Conservation (phyloP, 2,797 vertebrate genomes). For the Acrocephalus scirpaceus region DNA sequence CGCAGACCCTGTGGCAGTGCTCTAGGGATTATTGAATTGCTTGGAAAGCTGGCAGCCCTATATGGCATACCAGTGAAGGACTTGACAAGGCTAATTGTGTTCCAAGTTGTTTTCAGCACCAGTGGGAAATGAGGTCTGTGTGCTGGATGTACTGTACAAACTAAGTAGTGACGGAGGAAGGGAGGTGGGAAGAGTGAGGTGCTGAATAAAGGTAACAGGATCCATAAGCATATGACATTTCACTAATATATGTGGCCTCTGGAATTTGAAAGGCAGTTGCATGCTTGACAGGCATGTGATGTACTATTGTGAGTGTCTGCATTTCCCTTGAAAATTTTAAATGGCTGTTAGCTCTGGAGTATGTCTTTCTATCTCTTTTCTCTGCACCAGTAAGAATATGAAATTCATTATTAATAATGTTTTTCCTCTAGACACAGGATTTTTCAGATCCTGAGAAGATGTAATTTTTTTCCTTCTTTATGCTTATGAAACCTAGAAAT, state of each 20-base stretch:
- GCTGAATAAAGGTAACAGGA: constrained; percentile 66
- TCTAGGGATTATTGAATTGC: constrained; percentile 57
- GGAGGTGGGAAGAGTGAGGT: constrained; percentile 16
- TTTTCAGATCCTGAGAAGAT: background rate
- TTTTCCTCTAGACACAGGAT: background rate
- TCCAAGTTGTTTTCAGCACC: constrained; percentile 57
- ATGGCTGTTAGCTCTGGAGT: background rate
- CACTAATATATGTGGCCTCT: constrained; percentile 19
- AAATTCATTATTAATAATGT: background rate
- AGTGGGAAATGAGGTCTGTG: constrained; percentile 25
- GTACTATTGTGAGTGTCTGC: background rate
- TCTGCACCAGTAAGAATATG: background rate
- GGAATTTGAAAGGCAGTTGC: constrained; percentile 46
- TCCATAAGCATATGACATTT: constrained; percentile 57
- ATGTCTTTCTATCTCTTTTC: background rate
- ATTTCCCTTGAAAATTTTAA: background rate
- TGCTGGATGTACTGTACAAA: constrained; percentile 35
- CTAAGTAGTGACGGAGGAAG: constrained; percentile 24
- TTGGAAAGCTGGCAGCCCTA: constrained; percentile 60
- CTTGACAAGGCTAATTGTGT: constrained; percentile 59
- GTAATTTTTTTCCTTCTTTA: background rate
- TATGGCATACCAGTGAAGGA: constrained; percentile 44
- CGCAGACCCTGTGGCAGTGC: constrained; percentile 26
- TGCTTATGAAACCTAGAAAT: background rate
- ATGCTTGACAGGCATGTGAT: background rate